phyloP scores from a whole-genome alignment of 1,140 invertebrate species.

The Meloidogyne floridensis region DNA sequence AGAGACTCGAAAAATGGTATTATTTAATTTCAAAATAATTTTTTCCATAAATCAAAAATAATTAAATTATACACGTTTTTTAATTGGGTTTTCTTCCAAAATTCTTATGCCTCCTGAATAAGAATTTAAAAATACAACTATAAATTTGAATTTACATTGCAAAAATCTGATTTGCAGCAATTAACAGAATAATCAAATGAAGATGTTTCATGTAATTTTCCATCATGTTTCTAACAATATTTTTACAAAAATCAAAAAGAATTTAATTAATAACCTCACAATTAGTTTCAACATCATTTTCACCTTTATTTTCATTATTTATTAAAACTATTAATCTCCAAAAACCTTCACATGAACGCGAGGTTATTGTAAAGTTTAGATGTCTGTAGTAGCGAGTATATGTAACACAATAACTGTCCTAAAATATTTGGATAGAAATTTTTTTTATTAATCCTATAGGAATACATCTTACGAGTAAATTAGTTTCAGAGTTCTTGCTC shows the following conservation, averaged over 20 bases:
- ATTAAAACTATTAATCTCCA: background rate
- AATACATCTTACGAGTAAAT: too few relatives aligned
- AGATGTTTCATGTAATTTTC: background rate
- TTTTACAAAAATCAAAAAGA: background rate
- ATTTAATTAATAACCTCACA: background rate
- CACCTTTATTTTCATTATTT: background rate
- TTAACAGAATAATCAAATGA: conserved; percentile 3
- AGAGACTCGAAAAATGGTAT: too few relatives aligned
- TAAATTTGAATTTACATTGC: background rate
- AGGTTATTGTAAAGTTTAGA: background rate
- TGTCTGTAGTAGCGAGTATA: background rate
- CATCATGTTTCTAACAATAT: background rate
- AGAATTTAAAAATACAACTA: background rate
- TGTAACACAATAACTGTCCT: conserved; percentile 5
- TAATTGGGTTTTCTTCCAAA: too few relatives aligned
- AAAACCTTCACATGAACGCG: background rate
- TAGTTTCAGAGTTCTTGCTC: too few relatives aligned
- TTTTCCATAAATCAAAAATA: too few relatives aligned
- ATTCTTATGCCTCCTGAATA: background rate
- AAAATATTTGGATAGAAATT: background rate
- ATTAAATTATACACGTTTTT: too few relatives aligned
- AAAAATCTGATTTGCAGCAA: background rate
- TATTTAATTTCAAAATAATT: too few relatives aligned
- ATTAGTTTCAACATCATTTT: background rate
- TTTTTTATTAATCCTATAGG: too few relatives aligned